These are phyloP conservation scores for Sardina pilchardus DNA, from an alignment of 2,113 vertebrate genomes.

Conservation along the genomic window DNA sequence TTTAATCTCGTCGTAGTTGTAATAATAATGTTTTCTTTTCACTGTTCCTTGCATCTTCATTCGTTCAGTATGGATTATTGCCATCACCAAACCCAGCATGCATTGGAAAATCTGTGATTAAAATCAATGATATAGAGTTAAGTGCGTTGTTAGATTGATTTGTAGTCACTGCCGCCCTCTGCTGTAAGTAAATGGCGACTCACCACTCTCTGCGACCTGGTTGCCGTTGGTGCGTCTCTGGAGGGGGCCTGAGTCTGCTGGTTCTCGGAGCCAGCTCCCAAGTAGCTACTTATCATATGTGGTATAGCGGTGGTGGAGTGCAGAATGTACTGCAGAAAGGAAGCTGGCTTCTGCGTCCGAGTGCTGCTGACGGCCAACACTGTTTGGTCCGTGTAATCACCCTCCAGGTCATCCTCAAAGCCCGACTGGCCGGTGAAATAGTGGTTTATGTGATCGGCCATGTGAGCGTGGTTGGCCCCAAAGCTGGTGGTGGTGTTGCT, in stretches of 20 bases:
- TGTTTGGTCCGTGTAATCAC: not conserved
- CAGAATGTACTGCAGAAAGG: constrained; percentile 59
- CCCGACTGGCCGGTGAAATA: constrained; percentile 62
- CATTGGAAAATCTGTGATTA: not conserved
- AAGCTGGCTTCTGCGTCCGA: constrained; percentile 32
- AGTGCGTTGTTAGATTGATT: not conserved
- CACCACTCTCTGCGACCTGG: constrained; percentile 53
- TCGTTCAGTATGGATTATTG: no score
- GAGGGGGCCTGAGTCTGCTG: constrained; percentile 19
- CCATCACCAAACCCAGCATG: not conserved
- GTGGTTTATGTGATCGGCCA: constrained; percentile 62
- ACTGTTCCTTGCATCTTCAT: no score
- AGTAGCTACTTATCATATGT: constrained; percentile 50
- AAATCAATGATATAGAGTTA: not conserved
- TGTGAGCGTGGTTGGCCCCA: constrained; percentile 63
- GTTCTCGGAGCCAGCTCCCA: constrained; percentile 33
- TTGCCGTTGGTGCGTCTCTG: not conserved
- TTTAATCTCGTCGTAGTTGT: no score
- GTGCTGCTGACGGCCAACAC: not conserved
- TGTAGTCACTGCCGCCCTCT: not conserved
- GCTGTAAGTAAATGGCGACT: constrained; percentile 23
- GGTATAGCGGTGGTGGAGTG: constrained; percentile 57
- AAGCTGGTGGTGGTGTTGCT: constrained; percentile 59
- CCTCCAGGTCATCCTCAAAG: constrained; percentile 40
- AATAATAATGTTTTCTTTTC: no score